Percentiles rank a stretch among this genome's conserved stretches.
phyloP scores from a whole-genome alignment of 2,888 invertebrate genomes.

The Acronicta aceris region DNA sequence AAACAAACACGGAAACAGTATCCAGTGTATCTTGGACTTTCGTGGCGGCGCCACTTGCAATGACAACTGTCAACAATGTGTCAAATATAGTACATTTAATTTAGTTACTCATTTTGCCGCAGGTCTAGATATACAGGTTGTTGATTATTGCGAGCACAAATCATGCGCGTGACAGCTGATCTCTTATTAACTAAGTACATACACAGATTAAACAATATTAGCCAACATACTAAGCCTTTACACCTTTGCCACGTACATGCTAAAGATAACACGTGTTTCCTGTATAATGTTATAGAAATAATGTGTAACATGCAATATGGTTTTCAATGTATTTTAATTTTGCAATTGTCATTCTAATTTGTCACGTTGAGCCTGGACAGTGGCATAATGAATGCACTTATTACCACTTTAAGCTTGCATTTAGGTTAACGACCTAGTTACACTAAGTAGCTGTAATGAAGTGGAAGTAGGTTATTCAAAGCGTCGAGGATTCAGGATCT shows the following conservation, averaged over 20 bases:
- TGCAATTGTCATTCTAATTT: constrained; percentile 35
- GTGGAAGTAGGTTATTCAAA: neutral
- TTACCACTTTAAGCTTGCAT: neutral
- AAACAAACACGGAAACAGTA: neutral
- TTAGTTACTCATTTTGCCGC: neutral
- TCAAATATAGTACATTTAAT: constrained; percentile 3
- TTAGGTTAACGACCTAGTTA: neutral
- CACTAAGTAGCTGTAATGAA: neutral
- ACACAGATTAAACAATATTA: constrained; percentile 47
- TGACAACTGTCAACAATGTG: neutral
- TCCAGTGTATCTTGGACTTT: neutral
- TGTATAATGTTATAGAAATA: constrained; percentile 41
- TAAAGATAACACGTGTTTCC: constrained; percentile 44
- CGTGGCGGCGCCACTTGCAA: neutral
- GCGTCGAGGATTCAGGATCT: neutral
- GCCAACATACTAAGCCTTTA: constrained; percentile 40
- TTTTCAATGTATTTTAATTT: constrained; percentile 21
- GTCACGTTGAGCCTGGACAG: constrained; percentile 21
- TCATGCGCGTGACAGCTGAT: constrained; percentile 56
- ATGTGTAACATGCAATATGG: constrained; percentile 20
- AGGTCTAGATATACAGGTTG: constrained; percentile 5
- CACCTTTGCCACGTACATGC: constrained; percentile 34
- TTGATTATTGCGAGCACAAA: constrained; percentile 15
- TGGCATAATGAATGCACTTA: constrained; percentile 2
- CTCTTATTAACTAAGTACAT: constrained; percentile 31